A percentile compares a stretch with the other conserved stretches of the same genome.
Conservation (phyloP, 2,888 invertebrate species). For the Plemyria rubiginata region DNA sequence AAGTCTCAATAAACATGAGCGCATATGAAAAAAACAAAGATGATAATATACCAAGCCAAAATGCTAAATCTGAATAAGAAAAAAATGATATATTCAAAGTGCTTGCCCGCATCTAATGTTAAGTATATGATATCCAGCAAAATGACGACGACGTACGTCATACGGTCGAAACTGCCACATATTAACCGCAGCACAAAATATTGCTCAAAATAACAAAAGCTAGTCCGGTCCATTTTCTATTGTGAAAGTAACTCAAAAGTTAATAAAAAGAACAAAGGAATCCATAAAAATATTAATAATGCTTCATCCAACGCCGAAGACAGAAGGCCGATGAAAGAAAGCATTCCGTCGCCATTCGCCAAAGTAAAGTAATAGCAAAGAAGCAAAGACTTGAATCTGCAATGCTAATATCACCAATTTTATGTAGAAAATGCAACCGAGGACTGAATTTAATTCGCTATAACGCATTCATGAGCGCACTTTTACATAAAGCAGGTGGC, state of each 20-base stretch:
- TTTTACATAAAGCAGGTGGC: slow-evolving; percentile 8
- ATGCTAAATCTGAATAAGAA: too few species aligned
- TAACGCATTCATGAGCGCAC: slow-evolving; percentile 53
- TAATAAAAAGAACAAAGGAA: slow-evolving; percentile 30
- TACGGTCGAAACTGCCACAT: too few species aligned
- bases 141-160: too few species aligned
- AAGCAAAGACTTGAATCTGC: slow-evolving; percentile 61
- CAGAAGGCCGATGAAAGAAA: slow-evolving; percentile 58
- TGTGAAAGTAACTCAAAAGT: slow-evolving; percentile 10
- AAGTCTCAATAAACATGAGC: too few species aligned
- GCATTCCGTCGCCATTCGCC: slow-evolving; percentile 53
- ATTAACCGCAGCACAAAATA: background rate
- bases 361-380: slow-evolving; percentile 63
- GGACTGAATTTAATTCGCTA: slow-evolving; percentile 63
- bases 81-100: too few species aligned
- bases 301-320: slow-evolving; percentile 53
- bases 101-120: too few species aligned
- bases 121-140: too few species aligned
- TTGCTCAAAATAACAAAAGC: slow-evolving; percentile 3
- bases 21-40: too few species aligned
- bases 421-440: slow-evolving; percentile 73
- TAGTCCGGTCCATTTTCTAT: background rate
- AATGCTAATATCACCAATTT: slow-evolving; percentile 76
- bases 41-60: too few species aligned
- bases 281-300: slow-evolving; percentile 32